Evolutionary conservation across 2,113 vertebrate genomes (phyloP).

Genomic region (Holacanthus passer): DNA sequence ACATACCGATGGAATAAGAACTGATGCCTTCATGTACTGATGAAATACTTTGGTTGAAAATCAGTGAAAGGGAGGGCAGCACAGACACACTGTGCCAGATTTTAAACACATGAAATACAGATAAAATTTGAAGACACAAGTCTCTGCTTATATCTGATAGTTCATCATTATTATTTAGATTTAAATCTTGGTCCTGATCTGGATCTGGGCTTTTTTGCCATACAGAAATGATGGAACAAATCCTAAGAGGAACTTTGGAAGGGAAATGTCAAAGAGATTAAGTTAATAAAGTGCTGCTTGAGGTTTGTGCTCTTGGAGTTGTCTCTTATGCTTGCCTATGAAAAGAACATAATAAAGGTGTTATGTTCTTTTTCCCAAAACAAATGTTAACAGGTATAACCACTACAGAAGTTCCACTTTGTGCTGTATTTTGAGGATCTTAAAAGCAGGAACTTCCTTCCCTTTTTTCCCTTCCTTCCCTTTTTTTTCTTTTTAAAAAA

Average conservation of each 20-base stretch:
- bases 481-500: not conserved
- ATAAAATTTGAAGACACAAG: too few species aligned
- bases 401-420: not conserved
- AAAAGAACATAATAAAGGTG: too few species aligned
- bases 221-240: not conserved
- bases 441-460: not conserved
- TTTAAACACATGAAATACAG: too few species aligned
- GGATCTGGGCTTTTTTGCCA: not conserved
- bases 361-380: constrained; percentile 2
- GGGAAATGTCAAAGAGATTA: not conserved
- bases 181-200: not conserved
- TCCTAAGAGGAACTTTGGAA: not conserved
- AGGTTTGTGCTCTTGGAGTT: not conserved
- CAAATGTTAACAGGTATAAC: not conserved
- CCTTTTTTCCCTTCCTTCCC: not conserved
- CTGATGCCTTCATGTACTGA: too few species aligned
- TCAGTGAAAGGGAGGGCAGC: not conserved
- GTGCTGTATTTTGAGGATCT: not conserved
- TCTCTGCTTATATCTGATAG: not conserved
- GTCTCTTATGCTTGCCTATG: too few species aligned
- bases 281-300: not conserved
- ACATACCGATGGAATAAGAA: too few species aligned
- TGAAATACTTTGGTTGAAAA: not conserved
- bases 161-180: not conserved
- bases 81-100: not conserved